phyloP scores from a whole-genome alignment of 2,888 invertebrate species.

The Brachycybe producta region DNA sequence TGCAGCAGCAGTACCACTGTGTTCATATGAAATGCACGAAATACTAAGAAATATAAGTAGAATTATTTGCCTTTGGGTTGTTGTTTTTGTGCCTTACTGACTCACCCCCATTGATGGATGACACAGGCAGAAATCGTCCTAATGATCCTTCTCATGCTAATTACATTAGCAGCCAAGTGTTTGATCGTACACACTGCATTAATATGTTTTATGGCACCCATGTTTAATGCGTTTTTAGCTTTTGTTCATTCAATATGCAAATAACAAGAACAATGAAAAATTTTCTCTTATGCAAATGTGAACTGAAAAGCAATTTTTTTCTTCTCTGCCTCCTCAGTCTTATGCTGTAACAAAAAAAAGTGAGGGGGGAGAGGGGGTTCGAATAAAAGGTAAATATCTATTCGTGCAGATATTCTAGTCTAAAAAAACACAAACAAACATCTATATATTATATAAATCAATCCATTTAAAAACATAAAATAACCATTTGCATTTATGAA shows the following conservation, averaged over 20 bases:
- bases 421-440: too few species aligned
- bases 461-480: too few species aligned
- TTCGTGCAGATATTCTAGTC: too few species aligned
- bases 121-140: not conserved
- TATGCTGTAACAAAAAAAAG: not conserved
- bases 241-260: conserved; percentile 8
- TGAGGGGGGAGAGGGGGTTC: not conserved
- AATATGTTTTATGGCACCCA: conserved; percentile 1
- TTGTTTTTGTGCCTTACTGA: too few species aligned
- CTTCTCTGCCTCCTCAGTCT: not conserved
- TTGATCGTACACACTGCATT: conserved; percentile 2
- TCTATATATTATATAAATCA: too few species aligned
- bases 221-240: conserved; percentile 6
- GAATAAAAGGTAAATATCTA: too few species aligned
- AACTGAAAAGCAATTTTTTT: not conserved
- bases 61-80: too few species aligned
- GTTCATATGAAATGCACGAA: too few species aligned
- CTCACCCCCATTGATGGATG: conserved; percentile 11
- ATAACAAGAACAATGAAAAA: conserved; percentile 2
- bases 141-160: conserved; percentile 8
- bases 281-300: not conserved
- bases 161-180: conserved; percentile 7
- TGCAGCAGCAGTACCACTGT: too few species aligned
- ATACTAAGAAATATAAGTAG: too few species aligned
- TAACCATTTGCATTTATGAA: too few species aligned